phyloP scores from a whole-genome alignment of 1,140 invertebrate species.

The Mya arenaria region DNA sequence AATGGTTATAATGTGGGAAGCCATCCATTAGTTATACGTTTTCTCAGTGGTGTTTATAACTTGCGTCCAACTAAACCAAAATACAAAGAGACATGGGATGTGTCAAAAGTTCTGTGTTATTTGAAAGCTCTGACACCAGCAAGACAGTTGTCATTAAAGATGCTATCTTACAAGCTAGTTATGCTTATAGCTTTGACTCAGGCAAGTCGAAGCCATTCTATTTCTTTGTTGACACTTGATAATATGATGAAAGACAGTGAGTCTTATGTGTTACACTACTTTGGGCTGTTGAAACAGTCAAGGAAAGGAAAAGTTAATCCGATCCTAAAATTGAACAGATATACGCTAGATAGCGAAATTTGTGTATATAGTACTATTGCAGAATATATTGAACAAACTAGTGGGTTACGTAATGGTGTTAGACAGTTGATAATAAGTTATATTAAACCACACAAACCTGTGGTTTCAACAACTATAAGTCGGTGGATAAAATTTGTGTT shows the following conservation, averaged over 20 bases:
- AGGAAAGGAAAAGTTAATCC: neutral
- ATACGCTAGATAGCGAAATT: conserved; percentile 2
- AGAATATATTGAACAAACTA: conserved; percentile 28
- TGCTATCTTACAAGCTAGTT: conserved; percentile 16
- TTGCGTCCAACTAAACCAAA: conserved; percentile 25
- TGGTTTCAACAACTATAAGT: conserved; percentile 30
- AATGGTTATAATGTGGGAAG: conserved; percentile 15
- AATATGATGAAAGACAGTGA: neutral
- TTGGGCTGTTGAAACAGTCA: conserved; percentile 26
- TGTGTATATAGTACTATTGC: conserved; percentile 28
- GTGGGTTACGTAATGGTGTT: neutral
- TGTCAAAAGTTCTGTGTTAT: conserved; percentile 26
- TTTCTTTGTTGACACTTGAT: conserved; percentile 11
- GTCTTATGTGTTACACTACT: neutral
- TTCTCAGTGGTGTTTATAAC: conserved; percentile 52
- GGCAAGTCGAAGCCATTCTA: conserved; percentile 16
- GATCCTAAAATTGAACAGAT: neutral
- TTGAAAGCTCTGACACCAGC: conserved; percentile 1
- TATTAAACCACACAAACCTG: conserved; percentile 36
- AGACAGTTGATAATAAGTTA: conserved; percentile 40
- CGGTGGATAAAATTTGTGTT: conserved; percentile 46
- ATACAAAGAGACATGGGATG: conserved; percentile 55
- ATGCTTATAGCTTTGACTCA: conserved; percentile 23
- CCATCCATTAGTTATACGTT: conserved; percentile 37
- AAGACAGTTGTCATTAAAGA: conserved; percentile 17